Evolutionary conservation across 2,113 vertebrate genomes (phyloP).

Genomic region (Pogonocichla stellata): DNA sequence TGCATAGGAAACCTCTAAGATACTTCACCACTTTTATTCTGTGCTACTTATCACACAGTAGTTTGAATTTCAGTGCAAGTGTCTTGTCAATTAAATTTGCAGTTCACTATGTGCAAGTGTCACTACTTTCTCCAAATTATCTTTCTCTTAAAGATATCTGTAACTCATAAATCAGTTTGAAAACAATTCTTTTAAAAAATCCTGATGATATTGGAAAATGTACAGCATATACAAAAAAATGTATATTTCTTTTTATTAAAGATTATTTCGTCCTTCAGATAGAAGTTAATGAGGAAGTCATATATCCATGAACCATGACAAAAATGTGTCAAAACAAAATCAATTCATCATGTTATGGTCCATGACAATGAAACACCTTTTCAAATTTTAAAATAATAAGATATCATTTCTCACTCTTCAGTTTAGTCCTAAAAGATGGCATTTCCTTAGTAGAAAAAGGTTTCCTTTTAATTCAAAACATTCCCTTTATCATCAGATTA

Average conservation of each 20-base stretch:
- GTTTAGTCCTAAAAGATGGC: not conserved
- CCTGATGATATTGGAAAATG: not conserved
- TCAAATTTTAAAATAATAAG: not conserved
- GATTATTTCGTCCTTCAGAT: not conserved
- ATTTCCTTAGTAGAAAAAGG: not conserved
- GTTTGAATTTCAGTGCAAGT: not conserved
- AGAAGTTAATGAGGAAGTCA: not conserved
- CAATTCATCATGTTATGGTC: not conserved
- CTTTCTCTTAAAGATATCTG: not conserved
- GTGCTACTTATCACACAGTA: not conserved
- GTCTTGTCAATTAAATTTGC: not conserved
- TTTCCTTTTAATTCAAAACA: not conserved
- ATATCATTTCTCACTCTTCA: not conserved
- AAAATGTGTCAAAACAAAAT: not conserved
- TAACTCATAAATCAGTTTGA: not conserved
- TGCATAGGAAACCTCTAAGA: not conserved
- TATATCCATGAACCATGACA: not conserved
- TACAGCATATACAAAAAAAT: not conserved
- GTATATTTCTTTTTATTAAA: not conserved
- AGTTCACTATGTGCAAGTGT: not conserved
- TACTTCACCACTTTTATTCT: not conserved
- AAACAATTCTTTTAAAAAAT: not conserved
- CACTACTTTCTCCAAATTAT: not conserved
- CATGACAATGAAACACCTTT: not conserved
- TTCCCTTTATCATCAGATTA: not conserved